Base-by-base conservation (phyloP, 2,797 vertebrate species). In the Gouania willdenowi region DNA sequence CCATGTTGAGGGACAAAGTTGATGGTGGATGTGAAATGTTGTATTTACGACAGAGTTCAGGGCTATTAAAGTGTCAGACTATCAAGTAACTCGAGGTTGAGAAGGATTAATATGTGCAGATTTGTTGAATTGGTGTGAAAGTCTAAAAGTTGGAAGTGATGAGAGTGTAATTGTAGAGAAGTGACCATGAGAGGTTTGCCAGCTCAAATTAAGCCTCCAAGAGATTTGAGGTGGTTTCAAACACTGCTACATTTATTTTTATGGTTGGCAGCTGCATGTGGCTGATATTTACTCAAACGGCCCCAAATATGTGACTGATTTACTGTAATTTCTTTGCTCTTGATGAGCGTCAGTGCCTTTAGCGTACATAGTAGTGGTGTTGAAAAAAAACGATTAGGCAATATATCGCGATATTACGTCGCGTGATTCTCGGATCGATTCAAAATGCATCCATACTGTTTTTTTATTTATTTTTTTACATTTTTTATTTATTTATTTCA, bases 61-160 rank as follows among this genome's bases (percentile, higher is more conserved):
- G 41, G 60, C 53, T 70, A 64, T 71, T 71, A 61, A 71, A 66
- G 44, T 63, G 68, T 54, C 54, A 66, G 31, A 52, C 59, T 50
- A 75, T 81, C 75, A 59, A 59, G 59, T 75, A 57, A 71, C 69
- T 43, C 21, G 51, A 66, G 57, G 40, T 43, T 49, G 36, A 64
- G 51, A 39, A 59, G 54, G 59, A 81, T 73, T 66, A 56, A 68
- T 55, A 48, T 41, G 62, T 60, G 65, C 44, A 71, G 55, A 62
- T 68, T 57, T 66, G 40, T 56, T 45, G 41, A 64, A 43, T 16
- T 51, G 42, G 65, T 39, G 50, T 57, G 51, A 23, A 44, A 54
- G 48, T 40, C 65, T 48, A 38, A 67, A 66, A 25, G 49, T 42
- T 17, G 30, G 50, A 65, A 53, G 57, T 53, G 69, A 72, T 35